These are phyloP conservation scores for Vidua chalybeata DNA, from an alignment of 2,113 vertebrate species.

Conservation along the genomic window DNA sequence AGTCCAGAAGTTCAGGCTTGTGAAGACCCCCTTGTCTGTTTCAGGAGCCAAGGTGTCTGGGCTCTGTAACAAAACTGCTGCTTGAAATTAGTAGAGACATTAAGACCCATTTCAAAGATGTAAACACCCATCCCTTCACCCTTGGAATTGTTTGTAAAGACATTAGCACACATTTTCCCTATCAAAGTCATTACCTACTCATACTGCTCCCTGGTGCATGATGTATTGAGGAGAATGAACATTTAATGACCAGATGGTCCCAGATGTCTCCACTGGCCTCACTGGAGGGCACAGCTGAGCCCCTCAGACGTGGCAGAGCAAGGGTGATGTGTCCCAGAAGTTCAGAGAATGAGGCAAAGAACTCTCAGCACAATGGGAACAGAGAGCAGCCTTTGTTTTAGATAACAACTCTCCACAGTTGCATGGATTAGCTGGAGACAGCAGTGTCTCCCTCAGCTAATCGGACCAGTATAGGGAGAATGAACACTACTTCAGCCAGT, in stretches of 20 bases:
- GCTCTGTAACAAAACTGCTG: background rate
- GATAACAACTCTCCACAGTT: background rate
- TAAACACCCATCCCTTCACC: background rate
- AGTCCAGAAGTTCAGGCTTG: background rate
- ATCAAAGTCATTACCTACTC: background rate
- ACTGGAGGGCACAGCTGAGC: background rate
- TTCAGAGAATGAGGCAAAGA: background rate
- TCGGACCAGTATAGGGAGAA: fast-evolving
- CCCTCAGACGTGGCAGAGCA: background rate
- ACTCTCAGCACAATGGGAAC: background rate
- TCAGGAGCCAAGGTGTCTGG: background rate
- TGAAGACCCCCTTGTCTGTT: background rate
- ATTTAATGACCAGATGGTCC: fast-evolving
- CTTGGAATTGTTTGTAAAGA: background rate
- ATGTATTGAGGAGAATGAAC: background rate
- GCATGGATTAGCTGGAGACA: background rate
- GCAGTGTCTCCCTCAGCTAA: background rate
- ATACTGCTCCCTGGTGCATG: background rate
- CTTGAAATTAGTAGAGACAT: background rate
- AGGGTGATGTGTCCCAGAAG: background rate
- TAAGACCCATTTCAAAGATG: fast-evolving
- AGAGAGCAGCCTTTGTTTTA: background rate
- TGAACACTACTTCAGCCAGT: background rate
- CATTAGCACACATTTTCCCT: background rate
- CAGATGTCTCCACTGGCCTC: fast-evolving